These are phyloP conservation scores for Montipora efflorescens DNA, from an alignment of 64 coral and sea anemone genomes.

Conservation along the genomic window DNA sequence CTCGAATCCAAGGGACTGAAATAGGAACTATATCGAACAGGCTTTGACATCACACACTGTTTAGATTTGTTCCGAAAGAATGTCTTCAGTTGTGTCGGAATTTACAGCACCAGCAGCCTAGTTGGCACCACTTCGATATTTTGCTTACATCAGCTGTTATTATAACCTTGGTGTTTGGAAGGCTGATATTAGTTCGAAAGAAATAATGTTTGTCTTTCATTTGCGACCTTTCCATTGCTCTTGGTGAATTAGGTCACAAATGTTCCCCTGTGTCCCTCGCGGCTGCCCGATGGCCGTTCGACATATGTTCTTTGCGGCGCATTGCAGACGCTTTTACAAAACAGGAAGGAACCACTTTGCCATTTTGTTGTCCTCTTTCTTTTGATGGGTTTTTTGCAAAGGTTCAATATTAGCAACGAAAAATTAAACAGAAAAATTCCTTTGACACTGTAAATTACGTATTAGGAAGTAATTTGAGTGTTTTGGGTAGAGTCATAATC, in stretches of 20 bases:
- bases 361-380: not conserved
- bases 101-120: not conserved
- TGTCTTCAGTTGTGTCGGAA: not conserved
- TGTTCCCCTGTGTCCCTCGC: no score
- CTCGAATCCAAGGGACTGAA: not conserved
- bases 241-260: not conserved
- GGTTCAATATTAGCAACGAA: conserved; percentile 26
- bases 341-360: conserved; percentile 4
- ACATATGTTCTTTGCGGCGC: not conserved
- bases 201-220: not conserved
- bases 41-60: no score
- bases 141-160: not conserved
- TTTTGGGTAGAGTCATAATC: not conserved
- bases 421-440: conserved; percentile 33
- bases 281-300: not conserved
- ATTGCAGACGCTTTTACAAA: not conserved
- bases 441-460: conserved; percentile 4
- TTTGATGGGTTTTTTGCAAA: not conserved
- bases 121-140: conserved; percentile 10
- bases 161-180: not conserved
- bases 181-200: conserved; percentile 1
- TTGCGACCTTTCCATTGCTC: not conserved
- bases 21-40: no score
- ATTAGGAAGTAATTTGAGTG: conserved; percentile 32
- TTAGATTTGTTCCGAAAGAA: no score